Conservation (phyloP, 2,797 vertebrate species). For the Trachops cirrhosus region DNA sequence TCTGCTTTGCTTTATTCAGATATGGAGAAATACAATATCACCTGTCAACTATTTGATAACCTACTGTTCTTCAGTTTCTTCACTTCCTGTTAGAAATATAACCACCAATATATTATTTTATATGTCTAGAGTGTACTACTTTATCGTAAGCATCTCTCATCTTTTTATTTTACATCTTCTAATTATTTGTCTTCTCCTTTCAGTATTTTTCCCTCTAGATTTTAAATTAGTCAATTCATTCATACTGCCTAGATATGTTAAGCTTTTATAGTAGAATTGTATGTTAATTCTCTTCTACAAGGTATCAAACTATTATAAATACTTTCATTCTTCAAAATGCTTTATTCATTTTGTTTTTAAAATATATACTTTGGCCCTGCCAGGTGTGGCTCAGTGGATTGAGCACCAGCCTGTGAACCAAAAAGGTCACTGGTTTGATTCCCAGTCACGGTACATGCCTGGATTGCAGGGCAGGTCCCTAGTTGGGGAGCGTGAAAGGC, state of each 20-base stretch:
- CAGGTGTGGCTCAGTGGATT: too few relatives aligned
- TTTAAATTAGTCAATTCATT: neutral
- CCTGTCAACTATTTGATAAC: neutral
- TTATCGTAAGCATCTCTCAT: neutral
- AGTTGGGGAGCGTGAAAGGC: neutral
- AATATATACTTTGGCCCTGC: neutral
- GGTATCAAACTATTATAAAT: neutral
- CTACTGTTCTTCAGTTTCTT: neutral
- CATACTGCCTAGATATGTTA: neutral
- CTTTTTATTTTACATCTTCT: neutral
- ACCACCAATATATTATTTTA: neutral
- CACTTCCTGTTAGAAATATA: neutral
- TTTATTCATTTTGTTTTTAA: neutral
- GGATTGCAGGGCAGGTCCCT: too few relatives aligned
- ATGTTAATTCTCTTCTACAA: neutral
- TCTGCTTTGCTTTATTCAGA: neutral
- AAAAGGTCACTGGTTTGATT: neutral
- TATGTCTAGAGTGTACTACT: neutral
- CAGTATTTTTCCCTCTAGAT: neutral
- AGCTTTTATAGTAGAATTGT: slow-evolving; percentile 1
- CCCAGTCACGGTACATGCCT: neutral
- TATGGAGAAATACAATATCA: neutral
- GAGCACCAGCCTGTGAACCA: too few relatives aligned
- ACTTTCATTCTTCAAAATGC: neutral
- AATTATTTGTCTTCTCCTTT: neutral